phyloP scores from a whole-genome alignment of 1,140 invertebrate genomes.

The Steinernema feltiae region DNA sequence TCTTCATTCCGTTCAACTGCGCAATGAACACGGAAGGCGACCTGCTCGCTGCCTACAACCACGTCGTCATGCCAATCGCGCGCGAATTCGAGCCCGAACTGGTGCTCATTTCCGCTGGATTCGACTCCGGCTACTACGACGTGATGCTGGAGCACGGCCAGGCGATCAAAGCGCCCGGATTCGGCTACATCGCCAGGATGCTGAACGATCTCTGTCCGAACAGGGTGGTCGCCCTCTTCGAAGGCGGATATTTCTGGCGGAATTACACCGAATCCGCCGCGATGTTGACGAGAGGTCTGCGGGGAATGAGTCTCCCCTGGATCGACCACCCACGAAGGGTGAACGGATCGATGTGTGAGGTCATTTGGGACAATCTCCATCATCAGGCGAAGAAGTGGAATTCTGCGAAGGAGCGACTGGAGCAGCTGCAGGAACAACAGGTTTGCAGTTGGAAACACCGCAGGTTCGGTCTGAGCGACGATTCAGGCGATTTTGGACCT shows the following conservation, averaged over 20 bases:
- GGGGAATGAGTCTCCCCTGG: constrained; percentile 17
- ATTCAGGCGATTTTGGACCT: constrained; percentile 16
- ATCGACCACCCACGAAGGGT: constrained; percentile 19
- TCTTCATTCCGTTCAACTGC: constrained; percentile 36
- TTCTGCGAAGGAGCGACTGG: constrained; percentile 12
- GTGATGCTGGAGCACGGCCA: constrained; percentile 34
- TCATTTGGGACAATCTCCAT: constrained; percentile 35
- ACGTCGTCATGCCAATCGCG: constrained; percentile 33
- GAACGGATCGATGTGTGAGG: constrained; percentile 21
- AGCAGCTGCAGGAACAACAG: constrained; percentile 26
- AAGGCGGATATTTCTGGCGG: constrained; percentile 35
- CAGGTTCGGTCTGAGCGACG: background rate
- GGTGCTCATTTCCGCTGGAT: constrained; percentile 35
- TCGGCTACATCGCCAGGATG: constrained; percentile 30
- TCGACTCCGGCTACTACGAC: constrained; percentile 38
- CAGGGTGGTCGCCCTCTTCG: constrained; percentile 28
- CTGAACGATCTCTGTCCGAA: constrained; percentile 27
- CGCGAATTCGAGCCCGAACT: constrained; percentile 28
- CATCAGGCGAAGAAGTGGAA: constrained; percentile 31
- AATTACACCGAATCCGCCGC: constrained; percentile 32
- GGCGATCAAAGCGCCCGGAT: constrained; percentile 37
- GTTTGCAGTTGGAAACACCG: constrained; percentile 8
- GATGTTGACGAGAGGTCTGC: constrained; percentile 34
- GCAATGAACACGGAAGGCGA: constrained; percentile 39
- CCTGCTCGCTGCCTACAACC: constrained; percentile 30